These are phyloP conservation scores for Caenorhabditis uteleia DNA, from an alignment of 2,888 invertebrate genomes.

Conservation along the genomic window DNA sequence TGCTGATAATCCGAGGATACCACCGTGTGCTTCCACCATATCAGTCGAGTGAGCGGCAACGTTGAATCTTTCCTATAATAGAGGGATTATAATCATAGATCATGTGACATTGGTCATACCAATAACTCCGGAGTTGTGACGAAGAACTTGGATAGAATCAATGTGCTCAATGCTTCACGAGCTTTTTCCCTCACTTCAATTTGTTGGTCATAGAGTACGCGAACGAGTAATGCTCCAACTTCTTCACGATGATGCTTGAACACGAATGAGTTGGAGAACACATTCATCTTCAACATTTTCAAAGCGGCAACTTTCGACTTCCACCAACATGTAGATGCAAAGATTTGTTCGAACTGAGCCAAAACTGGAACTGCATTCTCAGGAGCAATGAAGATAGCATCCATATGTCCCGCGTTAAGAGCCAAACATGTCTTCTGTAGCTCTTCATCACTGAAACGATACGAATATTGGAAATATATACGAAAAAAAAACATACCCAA, in stretches of 20 bases:
- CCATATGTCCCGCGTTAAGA: conserved; percentile 39
- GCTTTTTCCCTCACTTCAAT: conserved; percentile 81
- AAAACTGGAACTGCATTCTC: conserved; percentile 19
- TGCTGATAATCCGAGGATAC: conserved; percentile 86
- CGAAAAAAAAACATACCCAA: conserved; percentile 73
- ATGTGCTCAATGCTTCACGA: conserved; percentile 82
- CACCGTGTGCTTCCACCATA: conserved; percentile 77
- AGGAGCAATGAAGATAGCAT: conserved; percentile 48
- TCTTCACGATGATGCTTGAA: conserved; percentile 40
- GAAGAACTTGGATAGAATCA: conserved; percentile 83
- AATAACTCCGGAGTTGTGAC: conserved; percentile 72
- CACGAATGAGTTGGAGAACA: conserved; percentile 74
- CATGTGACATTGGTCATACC: conserved; percentile 15
- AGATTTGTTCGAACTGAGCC: conserved; percentile 21
- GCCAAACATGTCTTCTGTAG: conserved; percentile 52
- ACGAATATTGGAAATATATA: neutral
- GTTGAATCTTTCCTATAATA: conserved; percentile 41
- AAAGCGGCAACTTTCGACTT: conserved; percentile 72
- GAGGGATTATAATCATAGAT: neutral
- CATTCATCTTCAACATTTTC: conserved; percentile 73
- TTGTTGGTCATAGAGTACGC: conserved; percentile 35
- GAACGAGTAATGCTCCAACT: conserved; percentile 30
- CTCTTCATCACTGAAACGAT: conserved; percentile 60
- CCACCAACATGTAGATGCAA: conserved; percentile 70
- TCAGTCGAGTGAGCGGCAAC: conserved; percentile 38